These are phyloP conservation scores for Merops nubicus DNA, from an alignment of 2,113 vertebrate genomes.

Conservation along the genomic window DNA sequence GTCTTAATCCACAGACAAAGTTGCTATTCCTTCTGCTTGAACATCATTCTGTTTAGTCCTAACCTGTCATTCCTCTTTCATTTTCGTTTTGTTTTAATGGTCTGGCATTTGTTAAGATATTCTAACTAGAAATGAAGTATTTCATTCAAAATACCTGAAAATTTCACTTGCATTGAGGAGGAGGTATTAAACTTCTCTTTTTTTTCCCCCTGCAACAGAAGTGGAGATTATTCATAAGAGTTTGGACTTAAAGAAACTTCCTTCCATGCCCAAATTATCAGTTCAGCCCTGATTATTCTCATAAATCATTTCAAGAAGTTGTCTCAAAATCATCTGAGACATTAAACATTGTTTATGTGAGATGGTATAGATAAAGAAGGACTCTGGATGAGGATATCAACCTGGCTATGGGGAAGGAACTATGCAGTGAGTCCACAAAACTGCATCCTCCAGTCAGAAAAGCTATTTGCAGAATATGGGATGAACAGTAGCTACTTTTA, in stretches of 20 bases:
- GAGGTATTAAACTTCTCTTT: background rate
- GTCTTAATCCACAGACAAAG: background rate
- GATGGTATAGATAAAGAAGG: background rate
- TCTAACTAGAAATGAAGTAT: background rate
- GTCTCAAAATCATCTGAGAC: background rate
- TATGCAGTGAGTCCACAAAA: background rate
- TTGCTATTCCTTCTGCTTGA: background rate
- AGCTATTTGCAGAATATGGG: background rate
- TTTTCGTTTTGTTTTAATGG: background rate
- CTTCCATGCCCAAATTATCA: accelerated
- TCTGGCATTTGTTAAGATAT: background rate
- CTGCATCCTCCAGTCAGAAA: background rate
- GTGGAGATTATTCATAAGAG: background rate
- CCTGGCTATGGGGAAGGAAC: background rate
- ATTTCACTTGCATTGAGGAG: background rate
- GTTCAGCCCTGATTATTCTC: background rate
- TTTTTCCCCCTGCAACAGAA: background rate
- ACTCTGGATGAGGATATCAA: background rate
- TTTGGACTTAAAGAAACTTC: background rate
- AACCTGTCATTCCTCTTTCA: background rate
- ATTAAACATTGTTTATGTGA: background rate
- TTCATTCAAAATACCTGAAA: background rate
- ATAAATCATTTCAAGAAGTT: background rate
- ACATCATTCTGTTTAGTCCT: background rate
- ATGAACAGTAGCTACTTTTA: background rate